Base-by-base conservation (phyloP, 2,113 vertebrate genomes). In the Colossoma macropomum region DNA sequence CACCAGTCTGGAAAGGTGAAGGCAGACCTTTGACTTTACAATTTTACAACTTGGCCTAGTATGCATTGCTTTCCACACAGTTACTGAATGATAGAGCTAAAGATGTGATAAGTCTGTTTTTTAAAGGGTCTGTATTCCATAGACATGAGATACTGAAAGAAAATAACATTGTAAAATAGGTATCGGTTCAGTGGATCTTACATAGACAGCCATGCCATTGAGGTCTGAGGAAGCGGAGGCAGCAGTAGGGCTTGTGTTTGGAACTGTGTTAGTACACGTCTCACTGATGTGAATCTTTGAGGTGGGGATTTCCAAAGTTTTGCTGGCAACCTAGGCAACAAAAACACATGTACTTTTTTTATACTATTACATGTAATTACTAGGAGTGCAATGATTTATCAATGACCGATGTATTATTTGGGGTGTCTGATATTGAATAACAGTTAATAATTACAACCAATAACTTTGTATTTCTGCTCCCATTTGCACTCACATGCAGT, bases 231-330 rank as follows among this genome's bases (percentile, higher is more conserved):
- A 97, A 78, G 92, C 95, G 0, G 98, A 99, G 17, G 98, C 98
- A 0, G 98, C 97, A 0, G 98, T 99, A 0, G 98, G 94, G 68
- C 97, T 98, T 9, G 96, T 92, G 66, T 99, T 99, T 60, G 98
- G 96, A 10, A 99, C 97, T 0, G 97, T 98, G 86, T 93, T 97
- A n/a, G 98, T 99, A 93, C 97, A 97, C 0, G 97, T 99, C 93
- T 99, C 98, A 1, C 95, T 95, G 91, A 99, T 96, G 87, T 95
- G 90, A 76, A 99, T 96, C 91, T 95, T 96, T 72, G 96, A 95
- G 34, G 77, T 92, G 34, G 96, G 92, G 30, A 99, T 92, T 50
- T 93, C 95, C 86, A 99, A 91, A 50, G 92, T 91, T 68, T 87
- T 94, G 92, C 97, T 97, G 86, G 98, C 97, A 72, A 99, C 95